Conservation (phyloP, 2,888 invertebrate species). For the Ennomos erosarius region DNA sequence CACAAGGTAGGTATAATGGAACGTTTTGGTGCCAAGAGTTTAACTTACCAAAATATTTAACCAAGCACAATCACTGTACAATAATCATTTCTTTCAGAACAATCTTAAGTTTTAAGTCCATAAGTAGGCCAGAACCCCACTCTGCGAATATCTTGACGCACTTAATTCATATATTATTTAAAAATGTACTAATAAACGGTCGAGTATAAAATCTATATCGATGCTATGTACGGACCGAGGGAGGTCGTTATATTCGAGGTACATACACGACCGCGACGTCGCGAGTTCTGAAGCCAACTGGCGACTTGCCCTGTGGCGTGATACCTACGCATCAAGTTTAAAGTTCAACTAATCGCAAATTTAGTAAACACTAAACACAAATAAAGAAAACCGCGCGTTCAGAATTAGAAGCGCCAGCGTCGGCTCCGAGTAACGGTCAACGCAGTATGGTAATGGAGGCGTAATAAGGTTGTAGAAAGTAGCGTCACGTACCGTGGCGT, state of each 20-base stretch:
- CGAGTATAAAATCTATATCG: slow-evolving; percentile 4
- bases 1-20: too few relatives aligned
- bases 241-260: slow-evolving; percentile 58
- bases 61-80: neutral
- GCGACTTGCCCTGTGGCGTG: slow-evolving; percentile 75
- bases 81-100: slow-evolving; percentile 3
- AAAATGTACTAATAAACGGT: slow-evolving; percentile 2
- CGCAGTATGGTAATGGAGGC: slow-evolving; percentile 15
- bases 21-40: neutral
- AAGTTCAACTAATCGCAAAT: slow-evolving; percentile 71
- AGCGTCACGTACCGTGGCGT: slow-evolving; percentile 58
- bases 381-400: slow-evolving; percentile 49
- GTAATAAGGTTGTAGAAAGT: slow-evolving; percentile 38
- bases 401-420: slow-evolving; percentile 21
- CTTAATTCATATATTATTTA: slow-evolving; percentile 5
- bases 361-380: slow-evolving; percentile 51
- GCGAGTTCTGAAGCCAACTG: slow-evolving; percentile 77
- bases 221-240: slow-evolving; percentile 53
- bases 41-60: slow-evolving; percentile 18
- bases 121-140: neutral
- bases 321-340: slow-evolving; percentile 66
- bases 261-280: slow-evolving; percentile 61
- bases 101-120: neutral
- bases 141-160: neutral
- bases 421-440: slow-evolving; percentile 21